phyloP scores from a whole-genome alignment of 2,888 invertebrate species.

The Coelogynopora nodosa region DNA sequence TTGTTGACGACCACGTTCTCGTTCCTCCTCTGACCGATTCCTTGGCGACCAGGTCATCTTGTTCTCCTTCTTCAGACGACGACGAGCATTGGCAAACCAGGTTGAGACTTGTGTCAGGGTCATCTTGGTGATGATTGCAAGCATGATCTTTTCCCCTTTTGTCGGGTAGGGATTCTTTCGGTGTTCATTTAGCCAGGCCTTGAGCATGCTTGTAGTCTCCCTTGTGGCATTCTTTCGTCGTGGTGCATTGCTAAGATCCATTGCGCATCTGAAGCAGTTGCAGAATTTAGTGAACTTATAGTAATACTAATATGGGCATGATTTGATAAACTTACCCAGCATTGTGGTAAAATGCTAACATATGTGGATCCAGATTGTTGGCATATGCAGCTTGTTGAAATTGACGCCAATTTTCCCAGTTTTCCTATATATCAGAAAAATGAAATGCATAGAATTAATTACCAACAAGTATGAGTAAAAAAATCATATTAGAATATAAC shows the following conservation, averaged over 20 bases:
- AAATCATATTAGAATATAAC: too few relatives aligned
- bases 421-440: too few relatives aligned
- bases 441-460: too few relatives aligned
- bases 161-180: constrained; percentile 92
- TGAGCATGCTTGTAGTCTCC: constrained; percentile 91
- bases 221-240: constrained; percentile 93
- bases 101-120: constrained; percentile 82
- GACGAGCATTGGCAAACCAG: constrained; percentile 91
- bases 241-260: constrained; percentile 37
- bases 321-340: constrained; percentile 22
- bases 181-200: constrained; percentile 94
- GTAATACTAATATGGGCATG: not conserved
- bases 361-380: constrained; percentile 44
- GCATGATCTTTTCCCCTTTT: constrained; percentile 90
- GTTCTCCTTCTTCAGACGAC: constrained; percentile 90
- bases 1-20: constrained; percentile 16
- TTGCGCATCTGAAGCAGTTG: constrained; percentile 33
- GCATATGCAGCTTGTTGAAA: constrained; percentile 44
- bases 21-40: constrained; percentile 64
- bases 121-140: constrained; percentile 92
- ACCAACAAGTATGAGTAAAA: too few relatives aligned
- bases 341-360: constrained; percentile 48
- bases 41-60: constrained; percentile 96
- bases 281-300: not conserved
- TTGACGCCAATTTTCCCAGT: constrained; percentile 42